Evolutionary conservation across 2,888 invertebrate genomes (phyloP), one percentile per base, ranked within the genome.

Genomic region (Xestia rhomboidea): DNA sequence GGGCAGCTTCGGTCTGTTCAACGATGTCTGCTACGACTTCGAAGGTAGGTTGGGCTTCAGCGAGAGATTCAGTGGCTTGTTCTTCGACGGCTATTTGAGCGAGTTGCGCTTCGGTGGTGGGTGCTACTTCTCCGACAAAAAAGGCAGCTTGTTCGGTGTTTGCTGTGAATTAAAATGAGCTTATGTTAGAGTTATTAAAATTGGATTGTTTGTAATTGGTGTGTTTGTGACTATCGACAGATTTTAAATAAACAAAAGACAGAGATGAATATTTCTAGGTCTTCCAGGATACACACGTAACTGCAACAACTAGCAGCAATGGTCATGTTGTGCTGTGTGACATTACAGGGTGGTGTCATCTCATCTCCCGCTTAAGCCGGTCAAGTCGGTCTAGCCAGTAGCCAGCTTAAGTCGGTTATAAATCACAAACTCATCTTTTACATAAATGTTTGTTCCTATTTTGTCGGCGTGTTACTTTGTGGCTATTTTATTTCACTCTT

Each of bases 261-360:
- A 13, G 24, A 21, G 34, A 34, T 21, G 21, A 60, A 4, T 0
- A 34, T 62, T 27, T 18, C 15, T 15, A n/a, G n/a, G n/a, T 0
- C 13, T 85, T 83, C 5, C 90, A 98, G 98, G 98, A 98, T 88
- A 97, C 97, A 67, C 97, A 97, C 87, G 97, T 98, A 34, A 97
- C 98, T 30, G 98, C 98, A 75, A 98, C 98, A 27, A 98, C 98
- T 1, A 98, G 98, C 93, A 99, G 99, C 21, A 97, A 98, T 89
- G 98, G 98, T 30, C 98, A 98, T 85, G 97, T 99, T 60, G 97
- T 99, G 30, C 96, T 99, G 24, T 99, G 99, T 51, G 99, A 99
- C 92, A 97, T 97, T 71, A 97, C 97, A 7, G 99, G 99, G 0
- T 98, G 97, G 93, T 97, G 99, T 11, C 98, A 99, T 93, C 97